Evolutionary conservation across 2,888 invertebrate species (phyloP).

Genomic region (Drosophila pseudotalamancana): DNA sequence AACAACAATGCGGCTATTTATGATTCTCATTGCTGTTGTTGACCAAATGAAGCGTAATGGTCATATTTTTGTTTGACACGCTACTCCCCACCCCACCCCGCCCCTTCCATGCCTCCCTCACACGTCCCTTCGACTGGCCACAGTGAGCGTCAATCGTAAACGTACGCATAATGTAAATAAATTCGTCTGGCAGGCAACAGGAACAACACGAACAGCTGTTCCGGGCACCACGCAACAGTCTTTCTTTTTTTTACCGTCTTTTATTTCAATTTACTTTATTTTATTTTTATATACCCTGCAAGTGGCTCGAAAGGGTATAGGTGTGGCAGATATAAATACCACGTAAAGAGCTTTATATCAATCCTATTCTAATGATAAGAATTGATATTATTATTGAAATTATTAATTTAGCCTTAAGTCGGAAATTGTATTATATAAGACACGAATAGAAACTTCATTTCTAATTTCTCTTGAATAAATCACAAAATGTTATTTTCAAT

Average conservation of each 20-base stretch:
- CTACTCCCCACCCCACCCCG: background rate
- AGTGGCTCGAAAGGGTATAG: too few species aligned
- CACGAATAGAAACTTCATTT: too few species aligned
- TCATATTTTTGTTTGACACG: conserved; percentile 47
- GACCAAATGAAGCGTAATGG: conserved; percentile 57
- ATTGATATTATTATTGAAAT: too few species aligned
- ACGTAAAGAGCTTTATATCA: too few species aligned
- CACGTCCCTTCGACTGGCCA: background rate
- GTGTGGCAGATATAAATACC: too few species aligned
- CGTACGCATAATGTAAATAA: conserved; percentile 35
- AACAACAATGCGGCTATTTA: conserved; percentile 33
- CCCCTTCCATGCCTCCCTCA: too few species aligned
- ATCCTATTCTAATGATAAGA: too few species aligned
- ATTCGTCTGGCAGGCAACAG: conserved; percentile 20
- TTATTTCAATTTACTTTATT: conserved; percentile 18
- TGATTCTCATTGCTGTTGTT: conserved; percentile 43
- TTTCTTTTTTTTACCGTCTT: conserved; percentile 23
- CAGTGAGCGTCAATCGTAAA: conserved; percentile 19
- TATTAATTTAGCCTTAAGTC: too few species aligned
- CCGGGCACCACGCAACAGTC: conserved; percentile 15
- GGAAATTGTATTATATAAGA: too few species aligned
- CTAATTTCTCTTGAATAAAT: too few species aligned
- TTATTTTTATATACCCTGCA: too few species aligned
- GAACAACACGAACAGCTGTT: conserved; percentile 34
- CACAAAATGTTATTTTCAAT: too few species aligned